These are phyloP conservation scores for Nycticorax nycticorax DNA, from an alignment of 2,113 vertebrate species.

Conservation along the genomic window DNA sequence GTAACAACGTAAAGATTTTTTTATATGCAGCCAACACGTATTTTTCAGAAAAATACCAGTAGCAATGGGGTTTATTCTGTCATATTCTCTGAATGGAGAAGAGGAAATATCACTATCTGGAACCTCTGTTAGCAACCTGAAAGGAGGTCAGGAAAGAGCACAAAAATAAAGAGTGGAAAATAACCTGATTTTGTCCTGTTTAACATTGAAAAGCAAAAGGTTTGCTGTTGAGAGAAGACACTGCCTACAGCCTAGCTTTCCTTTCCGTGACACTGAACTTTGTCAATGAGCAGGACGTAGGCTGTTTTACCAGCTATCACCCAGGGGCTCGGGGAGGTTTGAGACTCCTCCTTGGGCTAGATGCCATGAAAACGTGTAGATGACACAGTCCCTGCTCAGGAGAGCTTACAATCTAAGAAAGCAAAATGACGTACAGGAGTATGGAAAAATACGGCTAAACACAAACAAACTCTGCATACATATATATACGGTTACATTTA, in stretches of 20 bases:
- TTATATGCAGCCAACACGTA: background rate
- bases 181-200: background rate
- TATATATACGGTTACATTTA: background rate
- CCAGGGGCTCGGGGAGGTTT: background rate
- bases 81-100: background rate
- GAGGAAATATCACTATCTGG: background rate
- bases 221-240: background rate
- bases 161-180: slow-evolving; percentile 24
- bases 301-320: background rate
- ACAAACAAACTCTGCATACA: slow-evolving; percentile 37
- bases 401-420: slow-evolving; percentile 50
- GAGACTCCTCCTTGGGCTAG: background rate
- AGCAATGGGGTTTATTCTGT: background rate
- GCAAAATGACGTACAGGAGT: slow-evolving; percentile 47
- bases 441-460: slow-evolving; percentile 51
- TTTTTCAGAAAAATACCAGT: background rate
- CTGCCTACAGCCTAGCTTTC: background rate
- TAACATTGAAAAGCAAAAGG: background rate
- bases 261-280: background rate
- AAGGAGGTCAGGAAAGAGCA: slow-evolving; percentile 42
- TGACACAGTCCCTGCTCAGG: slow-evolving; percentile 40
- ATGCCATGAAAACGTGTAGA: background rate
- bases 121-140: background rate
- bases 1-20: background rate
- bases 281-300: background rate